Evolutionary conservation across 2,797 vertebrate genomes (phyloP).

Genomic region (Sebastes glaucus): DNA sequence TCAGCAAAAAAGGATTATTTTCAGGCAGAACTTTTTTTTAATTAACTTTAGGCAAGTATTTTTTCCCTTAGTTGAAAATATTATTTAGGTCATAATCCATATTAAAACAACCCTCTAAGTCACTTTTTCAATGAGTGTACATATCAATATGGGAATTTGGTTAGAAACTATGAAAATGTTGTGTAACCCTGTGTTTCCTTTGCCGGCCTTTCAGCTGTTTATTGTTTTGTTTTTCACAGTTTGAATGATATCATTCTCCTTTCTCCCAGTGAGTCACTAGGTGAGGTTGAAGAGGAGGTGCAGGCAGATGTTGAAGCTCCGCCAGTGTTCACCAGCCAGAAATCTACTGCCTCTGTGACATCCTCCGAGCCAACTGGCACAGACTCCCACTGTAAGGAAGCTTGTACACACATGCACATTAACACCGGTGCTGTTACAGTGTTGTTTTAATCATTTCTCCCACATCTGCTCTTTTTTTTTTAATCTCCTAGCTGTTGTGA

Average conservation of each 20-base stretch:
- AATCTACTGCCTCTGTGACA: constrained; percentile 65
- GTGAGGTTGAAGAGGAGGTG: constrained; percentile 51
- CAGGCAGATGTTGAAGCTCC: constrained; percentile 24
- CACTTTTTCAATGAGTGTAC: neutral
- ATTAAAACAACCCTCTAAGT: neutral
- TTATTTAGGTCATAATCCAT: neutral
- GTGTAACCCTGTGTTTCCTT: neutral
- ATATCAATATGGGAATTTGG: neutral
- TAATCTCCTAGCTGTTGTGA: constrained; percentile 82
- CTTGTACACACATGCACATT: neutral
- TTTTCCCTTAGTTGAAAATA: neutral
- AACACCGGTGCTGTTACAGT: neutral
- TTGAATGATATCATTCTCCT: neutral
- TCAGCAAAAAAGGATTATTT: neutral
- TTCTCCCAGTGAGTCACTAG: constrained; percentile 64
- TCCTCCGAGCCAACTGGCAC: constrained; percentile 77
- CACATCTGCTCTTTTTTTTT: neutral
- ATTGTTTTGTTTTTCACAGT: neutral
- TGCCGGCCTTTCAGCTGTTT: neutral
- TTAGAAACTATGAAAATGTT: neutral
- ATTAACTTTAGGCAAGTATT: neutral
- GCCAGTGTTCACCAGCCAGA: constrained; percentile 57
- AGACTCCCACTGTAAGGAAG: constrained; percentile 81
- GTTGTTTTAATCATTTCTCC: neutral
- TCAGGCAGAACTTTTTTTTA: neutral